phyloP scores from a whole-genome alignment of 2,888 invertebrate species.

The Platypus cylindrus region DNA sequence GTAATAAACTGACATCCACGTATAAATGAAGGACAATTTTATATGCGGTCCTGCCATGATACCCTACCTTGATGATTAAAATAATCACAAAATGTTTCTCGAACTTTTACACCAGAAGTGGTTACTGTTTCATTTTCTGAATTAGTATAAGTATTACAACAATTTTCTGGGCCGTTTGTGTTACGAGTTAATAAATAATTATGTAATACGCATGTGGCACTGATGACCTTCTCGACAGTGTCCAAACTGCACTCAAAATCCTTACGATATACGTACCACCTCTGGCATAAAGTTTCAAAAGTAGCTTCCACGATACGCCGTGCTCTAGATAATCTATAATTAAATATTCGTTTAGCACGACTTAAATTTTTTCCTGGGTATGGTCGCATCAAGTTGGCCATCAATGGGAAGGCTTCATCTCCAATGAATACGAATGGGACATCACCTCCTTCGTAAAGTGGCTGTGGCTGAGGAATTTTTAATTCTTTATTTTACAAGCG shows the following conservation, averaged over 20 bases:
- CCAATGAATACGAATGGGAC: no score
- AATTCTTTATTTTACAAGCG: neutral
- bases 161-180: no score
- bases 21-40: no score
- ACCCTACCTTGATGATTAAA: no score
- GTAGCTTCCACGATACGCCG: conserved; percentile 13
- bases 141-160: no score
- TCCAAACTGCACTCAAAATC: conserved; percentile 11
- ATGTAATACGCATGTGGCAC: conserved; percentile 11
- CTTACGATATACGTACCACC: conserved; percentile 12
- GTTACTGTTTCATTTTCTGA: no score
- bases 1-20: no score
- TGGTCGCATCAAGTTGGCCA: conserved; percentile 4
- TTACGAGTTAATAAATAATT: no score
- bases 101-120: no score
- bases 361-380: conserved; percentile 9
- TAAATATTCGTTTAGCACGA: conserved; percentile 14
- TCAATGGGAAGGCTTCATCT: conserved; percentile 7
- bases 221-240: conserved; percentile 8
- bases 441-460: neutral
- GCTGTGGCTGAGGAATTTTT: neutral
- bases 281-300: conserved; percentile 12
- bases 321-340: conserved; percentile 14
- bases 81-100: no score
- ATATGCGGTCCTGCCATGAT: no score